phyloP scores from a whole-genome alignment of 2,113 vertebrate species.

The Strix uralensis region DNA sequence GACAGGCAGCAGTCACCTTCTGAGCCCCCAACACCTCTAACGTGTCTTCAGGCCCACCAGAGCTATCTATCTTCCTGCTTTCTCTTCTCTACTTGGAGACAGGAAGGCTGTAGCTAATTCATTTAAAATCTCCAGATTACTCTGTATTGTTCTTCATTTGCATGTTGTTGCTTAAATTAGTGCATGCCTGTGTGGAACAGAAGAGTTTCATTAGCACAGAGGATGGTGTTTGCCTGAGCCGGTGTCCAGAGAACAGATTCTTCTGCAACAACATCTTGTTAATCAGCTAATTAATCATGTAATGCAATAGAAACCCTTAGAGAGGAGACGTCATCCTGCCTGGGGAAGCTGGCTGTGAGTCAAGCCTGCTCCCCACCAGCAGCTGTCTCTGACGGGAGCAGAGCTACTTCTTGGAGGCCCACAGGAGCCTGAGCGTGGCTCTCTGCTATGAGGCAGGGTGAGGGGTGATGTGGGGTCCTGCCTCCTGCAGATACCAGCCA shows the following conservation, averaged over 20 bases:
- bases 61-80: neutral
- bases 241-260: constrained; percentile 39
- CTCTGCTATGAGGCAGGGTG: neutral
- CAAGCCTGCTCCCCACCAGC: neutral
- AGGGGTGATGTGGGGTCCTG: neutral
- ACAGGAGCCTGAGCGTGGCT: neutral
- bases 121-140: neutral
- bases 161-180: constrained; percentile 43
- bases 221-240: neutral
- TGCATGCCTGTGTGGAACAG: neutral
- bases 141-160: constrained; percentile 36
- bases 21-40: neutral
- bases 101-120: neutral
- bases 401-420: rapidly evolving
- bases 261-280: constrained; percentile 37
- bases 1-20: neutral
- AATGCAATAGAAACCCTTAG: neutral
- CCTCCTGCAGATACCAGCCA: neutral
- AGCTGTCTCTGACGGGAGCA: neutral
- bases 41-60: neutral
- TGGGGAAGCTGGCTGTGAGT: neutral
- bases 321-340: neutral
- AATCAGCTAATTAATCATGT: constrained; percentile 65
- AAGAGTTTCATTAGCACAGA: constrained; percentile 34
- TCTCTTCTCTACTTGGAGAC: neutral